Percentiles rank a stretch among this genome's conserved stretches.
Conservation (phyloP, 2,113 vertebrate genomes). For the Tretioscincus oriximinensis region DNA sequence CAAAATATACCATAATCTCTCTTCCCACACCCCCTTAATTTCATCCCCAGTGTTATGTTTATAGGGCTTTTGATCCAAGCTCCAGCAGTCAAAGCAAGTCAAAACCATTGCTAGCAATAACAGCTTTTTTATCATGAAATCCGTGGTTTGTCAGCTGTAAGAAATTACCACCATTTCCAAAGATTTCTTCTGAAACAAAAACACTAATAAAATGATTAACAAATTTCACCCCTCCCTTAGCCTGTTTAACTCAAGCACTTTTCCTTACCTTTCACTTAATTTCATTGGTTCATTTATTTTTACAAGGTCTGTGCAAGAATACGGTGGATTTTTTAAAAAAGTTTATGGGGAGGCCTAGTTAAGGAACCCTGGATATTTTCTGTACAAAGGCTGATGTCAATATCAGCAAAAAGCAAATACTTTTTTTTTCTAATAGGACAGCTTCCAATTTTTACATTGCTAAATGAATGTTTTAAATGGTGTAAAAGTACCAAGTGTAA, state of each 20-base stretch:
- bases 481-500: not conserved
- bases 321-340: slow-evolving; percentile 19
- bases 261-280: slow-evolving; percentile 66
- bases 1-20: slow-evolving; percentile 5
- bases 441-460: not conserved
- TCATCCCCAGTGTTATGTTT: slow-evolving; percentile 38
- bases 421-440: not conserved
- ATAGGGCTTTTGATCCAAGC: slow-evolving; percentile 53
- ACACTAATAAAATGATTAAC: slow-evolving; percentile 67
- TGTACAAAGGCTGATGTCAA: slow-evolving; percentile 29
- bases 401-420: slow-evolving; percentile 1
- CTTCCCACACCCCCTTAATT: slow-evolving; percentile 5
- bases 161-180: slow-evolving; percentile 62
- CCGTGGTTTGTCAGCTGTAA: slow-evolving; percentile 64
- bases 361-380: slow-evolving; percentile 33
- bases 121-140: slow-evolving; percentile 60
- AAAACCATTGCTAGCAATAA: slow-evolving; percentile 57
- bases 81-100: slow-evolving; percentile 56
- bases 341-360: slow-evolving; percentile 47
- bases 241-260: slow-evolving; percentile 61
- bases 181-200: slow-evolving; percentile 63
- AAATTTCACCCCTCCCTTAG: slow-evolving; percentile 33
- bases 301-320: slow-evolving; percentile 52
- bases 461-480: not conserved
- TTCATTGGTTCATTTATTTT: slow-evolving; percentile 68